A percentile compares a stretch with the other conserved stretches of the same genome.
Evolutionary conservation across 2,888 invertebrate genomes (phyloP).

Genomic region (Drosophila paramelanica): DNA sequence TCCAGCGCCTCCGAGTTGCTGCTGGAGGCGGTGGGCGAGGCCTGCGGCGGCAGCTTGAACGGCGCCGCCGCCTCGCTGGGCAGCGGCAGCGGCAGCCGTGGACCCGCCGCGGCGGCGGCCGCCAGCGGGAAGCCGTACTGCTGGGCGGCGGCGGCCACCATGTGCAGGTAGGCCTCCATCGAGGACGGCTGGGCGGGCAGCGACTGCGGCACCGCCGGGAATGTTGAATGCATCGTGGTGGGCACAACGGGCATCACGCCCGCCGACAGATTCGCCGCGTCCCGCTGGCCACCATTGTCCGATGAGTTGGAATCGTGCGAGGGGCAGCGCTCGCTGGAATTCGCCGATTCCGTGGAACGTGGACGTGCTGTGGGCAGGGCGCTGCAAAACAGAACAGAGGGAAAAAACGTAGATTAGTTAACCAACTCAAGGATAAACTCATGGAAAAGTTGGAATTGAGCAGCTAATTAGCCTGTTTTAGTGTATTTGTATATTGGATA

Average conservation of each 20-base stretch:
- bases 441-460: too few relatives aligned
- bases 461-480: too few relatives aligned
- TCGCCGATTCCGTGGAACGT: constrained; percentile 84
- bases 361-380: constrained; percentile 84
- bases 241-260: constrained; percentile 61
- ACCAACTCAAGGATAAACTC: neutral
- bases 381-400: constrained; percentile 63
- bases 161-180: constrained; percentile 92
- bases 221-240: constrained; percentile 74
- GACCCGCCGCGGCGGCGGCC: constrained; percentile 82
- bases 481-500: too few relatives aligned
- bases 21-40: constrained; percentile 86
- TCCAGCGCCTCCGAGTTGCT: constrained; percentile 89
- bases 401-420: neutral
- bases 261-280: constrained; percentile 32
- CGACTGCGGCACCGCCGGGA: constrained; percentile 86
- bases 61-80: constrained; percentile 88
- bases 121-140: constrained; percentile 91
- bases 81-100: constrained; percentile 85
- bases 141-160: constrained; percentile 89
- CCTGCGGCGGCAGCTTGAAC: constrained; percentile 84
- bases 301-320: constrained; percentile 91
- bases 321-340: constrained; percentile 90
- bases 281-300: constrained; percentile 86
- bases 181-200: constrained; percentile 89